phyloP scores from a whole-genome alignment of 2,888 invertebrate genomes.

The Melanostoma mellinum region DNA sequence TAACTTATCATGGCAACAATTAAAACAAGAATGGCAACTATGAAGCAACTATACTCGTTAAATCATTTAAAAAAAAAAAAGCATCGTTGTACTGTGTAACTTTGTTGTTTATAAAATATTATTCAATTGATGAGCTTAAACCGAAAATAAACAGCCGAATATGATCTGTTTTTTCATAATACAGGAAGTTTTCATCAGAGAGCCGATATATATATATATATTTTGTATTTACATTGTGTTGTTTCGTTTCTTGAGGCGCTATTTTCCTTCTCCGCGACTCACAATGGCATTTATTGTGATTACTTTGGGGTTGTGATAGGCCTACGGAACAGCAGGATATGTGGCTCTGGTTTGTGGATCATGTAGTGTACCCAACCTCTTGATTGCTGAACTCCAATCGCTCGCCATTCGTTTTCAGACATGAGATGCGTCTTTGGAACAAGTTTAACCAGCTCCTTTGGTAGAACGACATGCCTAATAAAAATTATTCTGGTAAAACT shows the following conservation, averaged over 20 bases:
- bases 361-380: conserved; percentile 99
- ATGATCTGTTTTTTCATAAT: conserved; percentile 5
- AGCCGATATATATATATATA: neutral
- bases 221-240: conserved; percentile 27
- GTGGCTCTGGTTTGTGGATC: conserved; percentile 97
- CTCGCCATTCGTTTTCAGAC: conserved; percentile 96
- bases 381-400: conserved; percentile 97
- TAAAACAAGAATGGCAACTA: conserved; percentile 16
- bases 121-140: conserved; percentile 13
- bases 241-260: neutral
- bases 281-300: neutral
- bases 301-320: conserved; percentile 84
- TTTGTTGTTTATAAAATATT: conserved; percentile 15
- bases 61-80: neutral
- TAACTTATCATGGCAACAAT: neutral
- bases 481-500: conserved; percentile 75
- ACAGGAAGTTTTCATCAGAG: neutral
- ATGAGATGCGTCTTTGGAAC: conserved; percentile 96
- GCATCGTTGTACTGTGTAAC: neutral
- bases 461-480: conserved; percentile 94
- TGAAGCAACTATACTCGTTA: conserved; percentile 1
- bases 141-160: neutral
- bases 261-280: conserved; percentile 14
- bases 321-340: conserved; percentile 92
- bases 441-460: conserved; percentile 94